phyloP scores from a whole-genome alignment of 2,888 invertebrate species.

The Acleris holmiana region DNA sequence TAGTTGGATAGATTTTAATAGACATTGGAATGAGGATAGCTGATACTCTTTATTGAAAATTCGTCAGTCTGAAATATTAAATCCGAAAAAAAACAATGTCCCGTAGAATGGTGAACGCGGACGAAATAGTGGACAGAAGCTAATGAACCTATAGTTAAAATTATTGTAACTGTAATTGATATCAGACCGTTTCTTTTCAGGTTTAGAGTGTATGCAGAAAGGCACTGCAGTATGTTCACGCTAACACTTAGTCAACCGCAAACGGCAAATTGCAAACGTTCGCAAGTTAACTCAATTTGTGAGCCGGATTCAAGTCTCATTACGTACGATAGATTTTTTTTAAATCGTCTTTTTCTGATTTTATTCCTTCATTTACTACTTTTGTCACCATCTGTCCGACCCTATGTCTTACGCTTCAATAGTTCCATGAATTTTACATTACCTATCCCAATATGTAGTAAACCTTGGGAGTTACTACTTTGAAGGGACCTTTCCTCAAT shows the following conservation, averaged over 20 bases:
- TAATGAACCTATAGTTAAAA: background rate
- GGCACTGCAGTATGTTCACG: constrained; percentile 40
- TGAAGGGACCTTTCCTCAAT: constrained; percentile 11
- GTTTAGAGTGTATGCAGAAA: constrained; percentile 34
- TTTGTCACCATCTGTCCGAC: no score
- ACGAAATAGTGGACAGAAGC: no score
- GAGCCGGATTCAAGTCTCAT: constrained; percentile 41
- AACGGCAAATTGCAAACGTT: constrained; percentile 45
- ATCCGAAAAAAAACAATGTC: no score
- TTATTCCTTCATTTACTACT: background rate
- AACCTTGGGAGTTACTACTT: background rate
- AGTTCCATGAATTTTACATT: background rate
- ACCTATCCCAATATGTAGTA: background rate
- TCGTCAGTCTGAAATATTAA: no score
- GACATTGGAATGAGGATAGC: no score
- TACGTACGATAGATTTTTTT: constrained; percentile 36
- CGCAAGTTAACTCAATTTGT: constrained; percentile 51
- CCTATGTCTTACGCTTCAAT: background rate
- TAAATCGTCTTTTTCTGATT: background rate
- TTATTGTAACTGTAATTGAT: background rate
- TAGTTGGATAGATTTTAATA: no score
- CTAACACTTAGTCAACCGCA: constrained; percentile 41
- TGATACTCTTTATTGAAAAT: no score
- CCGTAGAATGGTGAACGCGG: no score
- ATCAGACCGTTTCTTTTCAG: background rate